Conservation (phyloP, 1,140 invertebrate genomes). For the Orchestia grillus region DNA sequence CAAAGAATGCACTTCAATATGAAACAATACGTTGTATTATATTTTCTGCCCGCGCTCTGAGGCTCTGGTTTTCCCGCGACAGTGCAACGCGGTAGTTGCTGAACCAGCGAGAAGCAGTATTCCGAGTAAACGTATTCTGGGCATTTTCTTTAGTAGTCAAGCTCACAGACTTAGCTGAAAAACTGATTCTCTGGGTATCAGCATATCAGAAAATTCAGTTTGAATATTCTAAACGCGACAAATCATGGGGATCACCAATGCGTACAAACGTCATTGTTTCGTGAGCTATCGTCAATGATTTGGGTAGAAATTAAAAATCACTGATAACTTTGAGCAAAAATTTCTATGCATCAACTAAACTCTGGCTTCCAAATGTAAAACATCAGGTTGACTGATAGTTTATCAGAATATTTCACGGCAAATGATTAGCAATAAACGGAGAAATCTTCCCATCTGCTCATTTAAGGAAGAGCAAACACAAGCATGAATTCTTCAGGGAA, state of each 20-base stretch:
- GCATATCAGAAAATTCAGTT: not conserved
- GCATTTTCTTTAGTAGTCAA: not conserved
- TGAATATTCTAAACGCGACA: not conserved
- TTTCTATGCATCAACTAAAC: not conserved
- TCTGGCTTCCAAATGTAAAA: not conserved
- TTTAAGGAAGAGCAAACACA: not conserved
- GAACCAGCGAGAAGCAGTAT: too few species aligned
- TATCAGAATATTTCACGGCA: not conserved
- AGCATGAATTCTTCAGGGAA: not conserved
- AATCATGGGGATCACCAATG: not conserved
- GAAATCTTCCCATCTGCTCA: not conserved
- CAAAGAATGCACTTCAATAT: too few species aligned
- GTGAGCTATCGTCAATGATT: not conserved
- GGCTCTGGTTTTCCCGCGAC: too few species aligned
- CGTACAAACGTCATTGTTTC: not conserved
- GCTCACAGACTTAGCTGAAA: not conserved
- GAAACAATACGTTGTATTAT: too few species aligned
- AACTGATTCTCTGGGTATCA: not conserved
- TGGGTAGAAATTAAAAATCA: not conserved
- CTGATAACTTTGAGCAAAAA: not conserved
- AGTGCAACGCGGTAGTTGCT: too few species aligned
- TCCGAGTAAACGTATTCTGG: too few species aligned
- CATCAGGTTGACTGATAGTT: not conserved
- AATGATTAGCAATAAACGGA: not conserved
- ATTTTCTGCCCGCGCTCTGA: too few species aligned